These are phyloP conservation scores for Ennomos quercinarius DNA, from an alignment of 2,888 invertebrate species.

Conservation along the genomic window DNA sequence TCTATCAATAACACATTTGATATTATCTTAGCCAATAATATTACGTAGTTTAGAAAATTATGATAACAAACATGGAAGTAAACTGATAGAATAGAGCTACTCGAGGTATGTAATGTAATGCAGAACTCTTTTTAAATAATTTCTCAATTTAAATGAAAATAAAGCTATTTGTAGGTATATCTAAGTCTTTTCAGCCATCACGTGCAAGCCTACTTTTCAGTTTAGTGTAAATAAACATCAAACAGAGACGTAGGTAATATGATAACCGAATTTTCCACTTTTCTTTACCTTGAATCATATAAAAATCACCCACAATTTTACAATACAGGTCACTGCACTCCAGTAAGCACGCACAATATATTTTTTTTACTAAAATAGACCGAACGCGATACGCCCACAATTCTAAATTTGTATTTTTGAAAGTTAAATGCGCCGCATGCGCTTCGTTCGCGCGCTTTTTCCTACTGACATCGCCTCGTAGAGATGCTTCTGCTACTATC, in stretches of 20 bases:
- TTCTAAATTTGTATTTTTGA: conserved; percentile 52
- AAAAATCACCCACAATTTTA: conserved; percentile 29
- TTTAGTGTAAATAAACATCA: conserved; percentile 33
- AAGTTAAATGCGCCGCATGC: conserved; percentile 50
- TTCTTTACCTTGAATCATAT: conserved; percentile 41
- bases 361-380: conserved; percentile 66
- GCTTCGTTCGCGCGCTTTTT: conserved; percentile 63
- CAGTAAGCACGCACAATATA: conserved; percentile 48
- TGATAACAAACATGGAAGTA: no score
- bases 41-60: no score
- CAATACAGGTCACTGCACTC: conserved; percentile 75
- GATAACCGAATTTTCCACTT: conserved; percentile 43
- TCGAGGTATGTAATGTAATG: not conserved
- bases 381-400: conserved; percentile 52
- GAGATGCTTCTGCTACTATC: conserved; percentile 51
- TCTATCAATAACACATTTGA: no score
- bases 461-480: conserved; percentile 59
- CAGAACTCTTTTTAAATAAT: not conserved
- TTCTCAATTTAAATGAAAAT: no score
- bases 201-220: conserved; percentile 21
- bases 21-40: no score
- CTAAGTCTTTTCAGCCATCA: conserved; percentile 16
- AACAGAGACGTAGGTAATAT: conserved; percentile 32
- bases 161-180: not conserved
- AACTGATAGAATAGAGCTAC: no score